Base-by-base conservation (phyloP, 2,113 vertebrate genomes). In the Thermophis baileyi region DNA sequence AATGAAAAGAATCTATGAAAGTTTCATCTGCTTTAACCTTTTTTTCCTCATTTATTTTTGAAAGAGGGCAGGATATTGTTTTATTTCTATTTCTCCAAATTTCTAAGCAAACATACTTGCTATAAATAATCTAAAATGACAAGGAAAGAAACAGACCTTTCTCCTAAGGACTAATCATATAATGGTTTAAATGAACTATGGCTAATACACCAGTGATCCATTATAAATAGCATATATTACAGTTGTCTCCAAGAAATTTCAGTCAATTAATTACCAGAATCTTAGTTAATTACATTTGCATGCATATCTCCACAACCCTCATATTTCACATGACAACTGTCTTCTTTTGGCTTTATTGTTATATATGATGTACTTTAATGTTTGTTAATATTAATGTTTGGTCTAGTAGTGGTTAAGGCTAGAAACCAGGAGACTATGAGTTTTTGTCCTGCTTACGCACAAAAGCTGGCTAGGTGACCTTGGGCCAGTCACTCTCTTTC, bases 1-100 rank as follows among this genome's bases (percentile, higher is more conserved):
- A 91, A 22, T 90, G 91, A 12, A 12, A 87, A 27, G 11, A 81
- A 7, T 81, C 47, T 91, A 94, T 94, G 94, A 87, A 20, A 46
- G 91, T 63, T 4, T 40, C 24, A 51, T 91, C 46, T 86, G 25
- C 24, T 63, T n/a, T 9, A 44, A 46, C 44, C 20, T 47, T 40
- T 35, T 47, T 24, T 55, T 46, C 35, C 49, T 44, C 27, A 53
- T 6, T 7, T 35, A 40, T 14, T 50, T 16, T 50, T 93, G 91
- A 89, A 54, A 49, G n/a, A 16, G 51, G 11, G 40, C 25, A 60
- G 10, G 2, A 81, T 46, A 91, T 53, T 7, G 3, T 91, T 95
- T 91, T 18, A 0, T 50, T 92, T n/a, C 14, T 40, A 91, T 89
- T 35, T 53, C 55, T 93, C 53, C n/a, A 87, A 9, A 44, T 92